Evolutionary conservation across 2,113 vertebrate genomes (phyloP).

Genomic region (Centropristis striata): DNA sequence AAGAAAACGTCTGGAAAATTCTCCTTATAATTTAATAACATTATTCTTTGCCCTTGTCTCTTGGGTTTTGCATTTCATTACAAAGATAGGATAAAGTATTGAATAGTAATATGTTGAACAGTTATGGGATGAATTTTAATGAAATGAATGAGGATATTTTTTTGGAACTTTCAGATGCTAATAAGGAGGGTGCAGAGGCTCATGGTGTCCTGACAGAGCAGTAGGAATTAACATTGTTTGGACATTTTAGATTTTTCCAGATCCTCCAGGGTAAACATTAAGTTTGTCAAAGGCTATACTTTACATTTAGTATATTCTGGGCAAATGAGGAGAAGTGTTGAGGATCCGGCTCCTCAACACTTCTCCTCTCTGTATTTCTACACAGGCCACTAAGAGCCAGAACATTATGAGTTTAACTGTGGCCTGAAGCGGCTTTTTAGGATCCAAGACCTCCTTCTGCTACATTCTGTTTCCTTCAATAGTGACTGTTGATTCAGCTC

Average conservation of each 20-base stretch:
- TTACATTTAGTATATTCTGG: neutral
- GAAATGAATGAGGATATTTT: slow-evolving; percentile 19
- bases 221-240: slow-evolving; percentile 11
- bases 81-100: slow-evolving; percentile 57
- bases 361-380: too few species aligned
- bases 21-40: slow-evolving; percentile 64
- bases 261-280: neutral
- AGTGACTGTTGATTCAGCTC: too few species aligned
- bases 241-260: neutral
- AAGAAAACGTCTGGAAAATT: slow-evolving; percentile 25
- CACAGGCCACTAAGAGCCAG: neutral
- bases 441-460: neutral
- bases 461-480: too few species aligned
- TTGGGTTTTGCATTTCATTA: slow-evolving; percentile 69
- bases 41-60: slow-evolving; percentile 62
- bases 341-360: neutral
- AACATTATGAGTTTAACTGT: neutral
- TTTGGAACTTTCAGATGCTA: slow-evolving; percentile 17
- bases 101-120: slow-evolving; percentile 51
- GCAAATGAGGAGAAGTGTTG: neutral
- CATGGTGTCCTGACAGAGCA: neutral
- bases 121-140: slow-evolving; percentile 60
- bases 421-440: neutral
- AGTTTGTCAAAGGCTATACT: neutral
- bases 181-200: slow-evolving; percentile 9